Conservation (phyloP, 2,797 vertebrate genomes). For the Acridotheres tristis region DNA sequence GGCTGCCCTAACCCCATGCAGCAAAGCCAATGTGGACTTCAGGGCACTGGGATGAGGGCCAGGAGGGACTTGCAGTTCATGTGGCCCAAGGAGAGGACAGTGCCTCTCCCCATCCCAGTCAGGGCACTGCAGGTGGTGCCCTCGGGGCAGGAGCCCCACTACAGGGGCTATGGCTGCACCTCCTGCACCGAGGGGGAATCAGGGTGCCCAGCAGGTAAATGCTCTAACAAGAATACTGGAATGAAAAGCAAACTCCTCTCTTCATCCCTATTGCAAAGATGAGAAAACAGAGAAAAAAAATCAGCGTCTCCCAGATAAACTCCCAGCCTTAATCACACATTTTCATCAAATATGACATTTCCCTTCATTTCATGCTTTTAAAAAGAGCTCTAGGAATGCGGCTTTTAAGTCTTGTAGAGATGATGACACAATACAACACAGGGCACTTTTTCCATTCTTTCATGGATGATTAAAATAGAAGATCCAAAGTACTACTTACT, state of each 20-base stretch:
- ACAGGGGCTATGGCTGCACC: accelerated
- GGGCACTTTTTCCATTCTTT: background rate
- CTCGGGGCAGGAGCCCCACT: background rate
- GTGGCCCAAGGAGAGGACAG: accelerated
- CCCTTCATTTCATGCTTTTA: background rate
- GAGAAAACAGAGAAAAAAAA: background rate
- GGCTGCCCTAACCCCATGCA: accelerated
- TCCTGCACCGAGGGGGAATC: background rate
- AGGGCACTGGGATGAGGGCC: background rate
- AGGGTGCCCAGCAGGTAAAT: background rate
- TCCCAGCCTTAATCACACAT: background rate
- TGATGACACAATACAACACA: background rate
- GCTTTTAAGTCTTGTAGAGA: background rate
- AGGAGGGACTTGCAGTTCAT: background rate
- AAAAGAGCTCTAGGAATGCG: constrained; percentile 17
- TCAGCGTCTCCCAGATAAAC: background rate
- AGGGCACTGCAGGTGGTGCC: accelerated
- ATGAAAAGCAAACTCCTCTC: background rate
- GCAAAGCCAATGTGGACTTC: accelerated
- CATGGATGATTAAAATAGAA: constrained; percentile 34
- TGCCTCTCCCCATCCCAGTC: background rate
- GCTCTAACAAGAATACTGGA: background rate
- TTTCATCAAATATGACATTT: background rate
- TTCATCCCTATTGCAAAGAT: background rate
- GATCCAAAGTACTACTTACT: constrained; percentile 1